Evolutionary conservation across 2,888 invertebrate species (phyloP).

Genomic region (Pimpla rufipes): DNA sequence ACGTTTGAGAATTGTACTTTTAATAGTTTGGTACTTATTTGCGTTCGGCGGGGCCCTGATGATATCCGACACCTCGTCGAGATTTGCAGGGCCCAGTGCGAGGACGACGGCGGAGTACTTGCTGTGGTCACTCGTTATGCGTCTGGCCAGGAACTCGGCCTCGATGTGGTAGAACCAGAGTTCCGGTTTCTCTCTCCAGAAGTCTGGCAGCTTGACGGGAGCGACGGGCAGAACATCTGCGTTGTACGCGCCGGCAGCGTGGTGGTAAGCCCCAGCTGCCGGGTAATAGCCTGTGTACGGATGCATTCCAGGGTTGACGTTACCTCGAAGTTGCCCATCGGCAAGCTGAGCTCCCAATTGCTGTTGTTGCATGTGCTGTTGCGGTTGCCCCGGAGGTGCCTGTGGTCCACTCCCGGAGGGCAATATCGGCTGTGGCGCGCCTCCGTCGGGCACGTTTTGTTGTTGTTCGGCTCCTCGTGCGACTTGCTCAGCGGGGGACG

Average conservation of each 20-base stretch:
- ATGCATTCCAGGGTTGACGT: neutral
- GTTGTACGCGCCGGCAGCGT: neutral
- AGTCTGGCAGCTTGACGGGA: conserved; percentile 5
- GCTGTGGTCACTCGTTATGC: conserved; percentile 14
- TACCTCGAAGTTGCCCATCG: neutral
- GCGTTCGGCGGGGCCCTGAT: conserved; percentile 25
- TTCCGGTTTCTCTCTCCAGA: conserved; percentile 16
- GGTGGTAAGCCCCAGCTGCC: neutral
- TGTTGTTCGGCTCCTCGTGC: neutral
- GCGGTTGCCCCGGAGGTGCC: neutral
- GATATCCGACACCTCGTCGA: conserved; percentile 42
- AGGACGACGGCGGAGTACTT: conserved; percentile 22
- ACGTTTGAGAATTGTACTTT: conserved; percentile 36
- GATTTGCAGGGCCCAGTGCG: conserved; percentile 36
- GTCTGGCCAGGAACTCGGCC: conserved; percentile 12
- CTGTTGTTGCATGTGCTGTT: too few species aligned
- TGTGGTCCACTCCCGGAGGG: neutral
- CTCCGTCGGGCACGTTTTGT: neutral
- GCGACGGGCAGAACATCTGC: conserved; percentile 7
- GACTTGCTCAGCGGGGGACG: neutral
- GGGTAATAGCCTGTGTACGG: neutral
- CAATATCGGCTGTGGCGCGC: neutral
- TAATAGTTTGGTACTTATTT: conserved; percentile 42
- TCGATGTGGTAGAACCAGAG: conserved; percentile 54
- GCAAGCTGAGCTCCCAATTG: neutral